Evolutionary conservation across 2,113 vertebrate species (phyloP).

Genomic region (Chrysochloris asiatica): DNA sequence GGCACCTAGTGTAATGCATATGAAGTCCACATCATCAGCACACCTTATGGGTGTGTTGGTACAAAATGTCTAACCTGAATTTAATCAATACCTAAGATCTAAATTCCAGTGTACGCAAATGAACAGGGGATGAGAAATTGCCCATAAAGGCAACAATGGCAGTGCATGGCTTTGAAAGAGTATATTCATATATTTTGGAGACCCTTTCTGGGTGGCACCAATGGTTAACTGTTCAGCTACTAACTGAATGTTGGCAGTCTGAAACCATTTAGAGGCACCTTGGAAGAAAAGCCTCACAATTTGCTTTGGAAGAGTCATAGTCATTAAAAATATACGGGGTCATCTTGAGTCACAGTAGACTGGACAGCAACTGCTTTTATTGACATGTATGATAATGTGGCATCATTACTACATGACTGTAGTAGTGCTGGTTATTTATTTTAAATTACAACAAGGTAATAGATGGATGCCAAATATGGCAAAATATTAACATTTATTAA

Average conservation of each 20-base stretch:
- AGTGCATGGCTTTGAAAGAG: fast-evolving
- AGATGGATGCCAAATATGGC: too few species aligned
- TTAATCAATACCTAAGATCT: neutral
- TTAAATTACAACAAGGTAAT: neutral
- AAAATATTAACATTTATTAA: neutral
- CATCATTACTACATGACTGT: fast-evolving
- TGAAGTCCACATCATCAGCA: neutral
- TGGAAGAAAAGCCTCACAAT: neutral
- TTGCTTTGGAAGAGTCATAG: neutral
- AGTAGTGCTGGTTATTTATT: neutral
- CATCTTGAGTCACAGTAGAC: neutral
- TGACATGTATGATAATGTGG: neutral
- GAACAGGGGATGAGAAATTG: fast-evolving
- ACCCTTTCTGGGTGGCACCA: neutral
- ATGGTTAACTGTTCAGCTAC: neutral
- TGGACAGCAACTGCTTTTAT: neutral
- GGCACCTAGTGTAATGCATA: fast-evolving
- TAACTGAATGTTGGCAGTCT: neutral
- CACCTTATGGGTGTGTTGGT: neutral
- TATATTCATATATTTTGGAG: neutral
- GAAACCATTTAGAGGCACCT: neutral
- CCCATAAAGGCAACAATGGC: neutral
- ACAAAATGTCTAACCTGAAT: neutral
- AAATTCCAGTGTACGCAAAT: neutral
- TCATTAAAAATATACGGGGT: neutral